Base-by-base conservation (phyloP, 2,888 invertebrate species). In the Cheilosia grossa region DNA sequence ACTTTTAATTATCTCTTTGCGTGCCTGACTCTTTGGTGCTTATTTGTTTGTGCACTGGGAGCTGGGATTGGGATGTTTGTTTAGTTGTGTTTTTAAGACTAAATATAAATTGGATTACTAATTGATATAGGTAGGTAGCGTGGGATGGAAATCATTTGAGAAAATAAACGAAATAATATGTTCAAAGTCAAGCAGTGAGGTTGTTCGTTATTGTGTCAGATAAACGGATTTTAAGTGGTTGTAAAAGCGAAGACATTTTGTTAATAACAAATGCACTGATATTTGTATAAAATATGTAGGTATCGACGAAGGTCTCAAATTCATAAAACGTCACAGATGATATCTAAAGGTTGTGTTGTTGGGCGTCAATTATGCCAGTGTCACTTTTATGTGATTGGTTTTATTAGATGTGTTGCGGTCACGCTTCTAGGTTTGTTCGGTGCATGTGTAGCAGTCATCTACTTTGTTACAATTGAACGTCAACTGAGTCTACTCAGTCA, bases 101-200 rank as follows among this genome's bases (percentile, higher is more conserved):
- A 72, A 77, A 85, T 81, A 81, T 85, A 85, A 75, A 85, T 81
- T 85, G 81, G 75, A 81, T 81, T 81, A 85, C 81, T 81, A 85
- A 85, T 85, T 85, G 27, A n/a, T n/a, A n/a, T n/a, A 7, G 67
- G 67, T 72, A 81, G 49, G 42, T 58, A 72, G 75, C 44, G 77
- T 81, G 75, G 77, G 77, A 85, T 85, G 72, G 5, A 51, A 66
- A 74, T 56, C 0, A 44, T 73, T 53, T 78, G 13, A 64, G 44
- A 21, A 17, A 40, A 53, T 40, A 27, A 19, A 61, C 53, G 51
- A 56, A 47, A 27, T 7, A 33, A 59, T 40, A 42, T 56, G 13
- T 42, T 49, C 27, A 40, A 4, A n/a, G 44, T 30, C 21, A 21
- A 37, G 13, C 13, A 3, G 13, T 13, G 30, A 30, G 30, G 30